These are phyloP conservation scores for Marmota flaviventris DNA, from an alignment of 2,113 vertebrate genomes.

Conservation along the genomic window DNA sequence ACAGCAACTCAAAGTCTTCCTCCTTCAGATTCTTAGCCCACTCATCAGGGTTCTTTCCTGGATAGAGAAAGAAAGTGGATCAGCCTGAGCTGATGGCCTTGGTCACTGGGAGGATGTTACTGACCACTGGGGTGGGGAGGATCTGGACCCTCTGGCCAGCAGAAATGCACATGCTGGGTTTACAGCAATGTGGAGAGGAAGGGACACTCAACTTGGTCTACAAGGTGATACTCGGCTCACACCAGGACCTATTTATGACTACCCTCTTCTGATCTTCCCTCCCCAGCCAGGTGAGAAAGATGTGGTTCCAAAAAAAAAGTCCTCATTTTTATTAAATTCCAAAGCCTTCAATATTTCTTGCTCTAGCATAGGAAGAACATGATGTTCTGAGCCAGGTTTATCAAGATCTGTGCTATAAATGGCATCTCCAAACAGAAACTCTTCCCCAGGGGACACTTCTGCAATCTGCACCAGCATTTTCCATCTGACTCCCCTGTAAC, in stretches of 20 bases:
- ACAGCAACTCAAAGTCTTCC: slow-evolving; percentile 57
- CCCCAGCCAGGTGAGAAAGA: background rate
- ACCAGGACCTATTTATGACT: background rate
- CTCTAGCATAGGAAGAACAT: background rate
- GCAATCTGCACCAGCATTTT: background rate
- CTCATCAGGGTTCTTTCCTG: background rate
- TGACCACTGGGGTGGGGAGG: background rate
- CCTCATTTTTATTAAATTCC: slow-evolving; percentile 46
- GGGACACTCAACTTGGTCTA: background rate
- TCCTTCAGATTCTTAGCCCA: slow-evolving; percentile 22
- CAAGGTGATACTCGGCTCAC: background rate
- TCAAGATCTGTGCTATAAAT: background rate
- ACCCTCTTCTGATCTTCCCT: background rate
- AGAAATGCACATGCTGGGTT: background rate
- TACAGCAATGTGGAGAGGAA: background rate
- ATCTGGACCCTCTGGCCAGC: background rate
- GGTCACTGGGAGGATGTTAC: background rate
- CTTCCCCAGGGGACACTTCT: background rate
- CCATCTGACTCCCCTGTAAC: background rate
- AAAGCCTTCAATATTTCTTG: background rate
- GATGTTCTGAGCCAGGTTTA: background rate
- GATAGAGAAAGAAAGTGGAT: slow-evolving; percentile 33
- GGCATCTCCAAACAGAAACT: background rate
- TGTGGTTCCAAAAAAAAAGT: background rate
- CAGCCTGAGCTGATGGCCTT: background rate